phyloP scores from a whole-genome alignment of 2,113 vertebrate species.

The Plectropomus leopardus region DNA sequence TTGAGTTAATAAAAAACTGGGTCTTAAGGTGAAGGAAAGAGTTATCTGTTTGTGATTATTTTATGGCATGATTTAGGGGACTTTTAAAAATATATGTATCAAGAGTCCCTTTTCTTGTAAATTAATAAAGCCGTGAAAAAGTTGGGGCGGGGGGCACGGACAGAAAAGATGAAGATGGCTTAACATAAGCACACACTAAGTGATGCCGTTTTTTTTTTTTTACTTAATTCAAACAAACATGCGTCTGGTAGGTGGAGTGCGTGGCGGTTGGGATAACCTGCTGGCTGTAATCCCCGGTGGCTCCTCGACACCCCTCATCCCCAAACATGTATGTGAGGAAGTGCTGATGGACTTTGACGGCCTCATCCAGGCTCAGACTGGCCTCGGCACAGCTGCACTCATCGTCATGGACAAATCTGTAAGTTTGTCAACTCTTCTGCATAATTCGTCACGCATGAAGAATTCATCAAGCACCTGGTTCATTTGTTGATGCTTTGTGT shows the following conservation, averaged over 20 bases:
- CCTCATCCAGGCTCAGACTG: conserved; percentile 93
- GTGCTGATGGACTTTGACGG: conserved; percentile 97
- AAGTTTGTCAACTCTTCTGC: conserved; percentile 49
- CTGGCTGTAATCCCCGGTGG: conserved; percentile 95
- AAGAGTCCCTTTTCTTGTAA: background rate
- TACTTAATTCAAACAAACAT: conserved; percentile 43
- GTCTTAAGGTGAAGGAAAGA: background rate
- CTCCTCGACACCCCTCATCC: conserved; percentile 95
- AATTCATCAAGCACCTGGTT: background rate
- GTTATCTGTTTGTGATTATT: background rate
- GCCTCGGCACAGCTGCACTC: conserved; percentile 92
- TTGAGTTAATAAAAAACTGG: background rate
- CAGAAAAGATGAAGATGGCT: conserved; percentile 55
- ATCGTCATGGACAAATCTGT: conserved; percentile 98
- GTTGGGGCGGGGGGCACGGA: background rate
- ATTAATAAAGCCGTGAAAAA: background rate
- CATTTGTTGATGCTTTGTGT: background rate
- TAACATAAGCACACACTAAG: conserved; percentile 19
- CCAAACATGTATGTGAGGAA: conserved; percentile 92
- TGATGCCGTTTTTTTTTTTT: conserved; percentile 12
- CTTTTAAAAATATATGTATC: background rate
- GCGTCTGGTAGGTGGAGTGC: conserved; percentile 90
- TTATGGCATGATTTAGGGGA: background rate
- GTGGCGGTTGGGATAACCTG: conserved; percentile 96
- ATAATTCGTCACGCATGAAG: background rate